A percentile compares a stretch with the other conserved stretches of the same genome.
phyloP scores from a whole-genome alignment of 2,888 invertebrate genomes.

The Tipula confusa region DNA sequence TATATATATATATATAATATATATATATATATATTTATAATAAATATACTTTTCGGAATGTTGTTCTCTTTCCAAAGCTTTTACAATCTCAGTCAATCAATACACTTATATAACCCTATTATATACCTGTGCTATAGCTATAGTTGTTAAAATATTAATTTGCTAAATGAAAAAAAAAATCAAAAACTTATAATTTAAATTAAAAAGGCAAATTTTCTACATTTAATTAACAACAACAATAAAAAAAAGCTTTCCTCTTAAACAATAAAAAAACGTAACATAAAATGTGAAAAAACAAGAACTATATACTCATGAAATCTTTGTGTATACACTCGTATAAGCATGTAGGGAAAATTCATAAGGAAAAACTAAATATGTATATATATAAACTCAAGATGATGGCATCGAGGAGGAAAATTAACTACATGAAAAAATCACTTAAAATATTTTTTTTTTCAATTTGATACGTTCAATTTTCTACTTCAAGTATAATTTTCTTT shows the following conservation, averaged over 20 bases:
- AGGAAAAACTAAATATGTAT: background rate
- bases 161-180: too few species aligned
- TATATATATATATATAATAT: too few species aligned
- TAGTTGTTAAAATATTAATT: background rate
- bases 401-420: background rate
- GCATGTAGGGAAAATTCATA: background rate
- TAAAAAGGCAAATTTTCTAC: background rate
- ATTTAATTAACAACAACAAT: background rate
- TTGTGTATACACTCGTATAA: background rate
- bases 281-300: background rate
- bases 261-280: background rate
- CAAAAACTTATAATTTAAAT: background rate
- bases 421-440: slow-evolving; percentile 6
- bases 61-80: too few species aligned
- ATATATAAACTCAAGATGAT: background rate
- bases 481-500: slow-evolving; percentile 1
- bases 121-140: background rate
- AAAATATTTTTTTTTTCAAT: background rate
- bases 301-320: background rate
- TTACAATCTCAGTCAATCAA: too few species aligned
- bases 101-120: background rate
- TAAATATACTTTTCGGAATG: too few species aligned
- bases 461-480: slow-evolving; percentile 25
- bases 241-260: background rate
- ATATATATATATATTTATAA: too few species aligned